phyloP scores from a whole-genome alignment of 1,140 invertebrate genomes.

The Caenorhabditis elegans region DNA sequence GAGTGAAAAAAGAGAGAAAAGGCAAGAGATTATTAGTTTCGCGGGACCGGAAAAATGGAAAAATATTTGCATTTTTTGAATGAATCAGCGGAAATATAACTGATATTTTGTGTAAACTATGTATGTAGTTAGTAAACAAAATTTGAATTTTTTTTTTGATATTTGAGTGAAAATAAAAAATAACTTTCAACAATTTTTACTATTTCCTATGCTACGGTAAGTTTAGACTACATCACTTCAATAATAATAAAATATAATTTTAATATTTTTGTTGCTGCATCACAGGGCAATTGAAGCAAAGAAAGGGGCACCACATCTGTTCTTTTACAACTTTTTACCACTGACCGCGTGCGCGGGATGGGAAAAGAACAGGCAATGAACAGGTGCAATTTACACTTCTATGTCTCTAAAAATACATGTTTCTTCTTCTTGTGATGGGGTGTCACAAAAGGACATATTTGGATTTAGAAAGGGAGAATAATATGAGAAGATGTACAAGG shows the following conservation, averaged over 20 bases:
- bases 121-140: too few species aligned
- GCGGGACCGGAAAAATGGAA: neutral
- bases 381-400: slow-evolving; percentile 23
- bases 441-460: too few species aligned
- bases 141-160: too few species aligned
- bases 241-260: too few species aligned
- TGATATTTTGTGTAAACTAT: neutral
- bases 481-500: too few species aligned
- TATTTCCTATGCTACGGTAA: too few species aligned
- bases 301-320: neutral
- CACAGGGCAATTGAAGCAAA: too few species aligned
- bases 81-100: neutral
- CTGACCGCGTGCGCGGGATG: neutral
- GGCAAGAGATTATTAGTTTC: neutral
- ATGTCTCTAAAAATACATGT: neutral
- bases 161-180: too few species aligned
- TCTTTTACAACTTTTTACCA: slow-evolving; percentile 32
- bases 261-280: too few species aligned
- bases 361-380: neutral
- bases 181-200: too few species aligned
- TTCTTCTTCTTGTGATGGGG: neutral
- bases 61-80: neutral
- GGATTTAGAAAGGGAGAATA: too few species aligned
- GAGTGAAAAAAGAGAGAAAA: neutral
- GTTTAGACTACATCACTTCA: too few species aligned